A percentile compares a stretch with the other conserved stretches of the same genome.
These are phyloP conservation scores for Scrobipalpa atriplicella DNA, from an alignment of 2,888 invertebrate genomes.

Conservation along the genomic window DNA sequence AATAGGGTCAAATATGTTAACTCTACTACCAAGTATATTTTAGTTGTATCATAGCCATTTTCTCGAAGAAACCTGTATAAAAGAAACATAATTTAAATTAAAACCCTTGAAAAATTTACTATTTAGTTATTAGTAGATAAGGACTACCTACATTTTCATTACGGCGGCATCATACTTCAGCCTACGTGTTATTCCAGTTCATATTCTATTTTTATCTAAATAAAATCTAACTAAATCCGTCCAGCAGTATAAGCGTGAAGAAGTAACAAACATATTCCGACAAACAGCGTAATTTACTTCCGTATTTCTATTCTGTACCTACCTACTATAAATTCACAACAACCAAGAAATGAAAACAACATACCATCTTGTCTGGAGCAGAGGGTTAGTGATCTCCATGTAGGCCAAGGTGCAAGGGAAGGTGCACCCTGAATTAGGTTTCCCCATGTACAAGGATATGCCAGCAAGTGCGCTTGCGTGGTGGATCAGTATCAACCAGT, in stretches of 20 bases:
- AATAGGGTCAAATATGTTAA: constrained; percentile 75
- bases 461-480: constrained; percentile 78
- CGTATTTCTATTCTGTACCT: too few relatives aligned
- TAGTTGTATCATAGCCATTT: constrained; percentile 72
- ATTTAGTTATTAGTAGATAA: too few relatives aligned
- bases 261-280: too few relatives aligned
- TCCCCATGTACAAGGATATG: constrained; percentile 77
- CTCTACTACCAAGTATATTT: constrained; percentile 73
- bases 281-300: too few relatives aligned
- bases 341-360: constrained; percentile 30
- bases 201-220: too few relatives aligned
- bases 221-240: too few relatives aligned
- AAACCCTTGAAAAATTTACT: not conserved
- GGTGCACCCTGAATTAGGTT: constrained; percentile 76
- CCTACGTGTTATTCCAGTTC: too few relatives aligned
- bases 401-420: constrained; percentile 80
- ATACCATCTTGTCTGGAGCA: constrained; percentile 84
- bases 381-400: constrained; percentile 84
- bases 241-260: too few relatives aligned
- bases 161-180: too few relatives aligned
- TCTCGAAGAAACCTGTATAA: constrained; percentile 75
- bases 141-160: too few relatives aligned
- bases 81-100: not conserved
- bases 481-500: constrained; percentile 79
- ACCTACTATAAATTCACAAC: too few relatives aligned